Evolutionary conservation across 2,797 vertebrate species (phyloP).

Genomic region (Varecia variegata): DNA sequence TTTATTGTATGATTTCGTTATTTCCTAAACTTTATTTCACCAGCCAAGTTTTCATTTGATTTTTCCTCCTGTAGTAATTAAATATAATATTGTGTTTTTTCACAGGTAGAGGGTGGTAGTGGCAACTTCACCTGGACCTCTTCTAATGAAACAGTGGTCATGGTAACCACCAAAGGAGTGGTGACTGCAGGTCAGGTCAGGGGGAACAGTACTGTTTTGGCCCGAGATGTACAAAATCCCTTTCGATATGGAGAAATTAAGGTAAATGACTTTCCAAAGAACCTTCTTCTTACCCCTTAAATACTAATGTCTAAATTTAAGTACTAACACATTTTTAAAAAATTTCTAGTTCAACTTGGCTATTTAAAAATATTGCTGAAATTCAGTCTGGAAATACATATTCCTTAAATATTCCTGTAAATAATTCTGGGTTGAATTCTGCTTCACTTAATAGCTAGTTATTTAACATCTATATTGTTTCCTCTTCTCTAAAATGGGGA

Average conservation of each 20-base stretch:
- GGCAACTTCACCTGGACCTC: slow-evolving; percentile 82
- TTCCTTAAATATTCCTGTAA: slow-evolving; percentile 1
- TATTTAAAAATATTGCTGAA: slow-evolving; percentile 20
- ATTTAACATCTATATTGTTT: not conserved
- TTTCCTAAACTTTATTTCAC: slow-evolving; percentile 27
- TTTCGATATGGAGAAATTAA: slow-evolving; percentile 77
- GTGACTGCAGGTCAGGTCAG: slow-evolving; percentile 73
- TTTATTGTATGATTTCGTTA: not conserved
- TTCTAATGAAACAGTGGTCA: slow-evolving; percentile 83
- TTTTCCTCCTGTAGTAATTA: not conserved
- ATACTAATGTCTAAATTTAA: not conserved
- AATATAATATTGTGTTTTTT: not conserved
- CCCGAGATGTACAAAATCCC: slow-evolving; percentile 80
- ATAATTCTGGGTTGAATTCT: not conserved
- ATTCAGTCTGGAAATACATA: not conserved
- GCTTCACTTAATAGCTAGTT: not conserved
- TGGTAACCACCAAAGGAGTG: slow-evolving; percentile 83
- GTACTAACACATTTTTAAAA: not conserved
- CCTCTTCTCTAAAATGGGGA: not conserved
- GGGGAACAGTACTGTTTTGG: slow-evolving; percentile 76
- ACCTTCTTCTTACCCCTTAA: not conserved
- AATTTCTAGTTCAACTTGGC: not conserved
- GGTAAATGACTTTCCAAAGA: slow-evolving; percentile 64
- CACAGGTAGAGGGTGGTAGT: slow-evolving; percentile 81
- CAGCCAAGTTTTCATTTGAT: not conserved